Conservation (phyloP, 2,113 vertebrate species). For the Siniperca knerii region DNA sequence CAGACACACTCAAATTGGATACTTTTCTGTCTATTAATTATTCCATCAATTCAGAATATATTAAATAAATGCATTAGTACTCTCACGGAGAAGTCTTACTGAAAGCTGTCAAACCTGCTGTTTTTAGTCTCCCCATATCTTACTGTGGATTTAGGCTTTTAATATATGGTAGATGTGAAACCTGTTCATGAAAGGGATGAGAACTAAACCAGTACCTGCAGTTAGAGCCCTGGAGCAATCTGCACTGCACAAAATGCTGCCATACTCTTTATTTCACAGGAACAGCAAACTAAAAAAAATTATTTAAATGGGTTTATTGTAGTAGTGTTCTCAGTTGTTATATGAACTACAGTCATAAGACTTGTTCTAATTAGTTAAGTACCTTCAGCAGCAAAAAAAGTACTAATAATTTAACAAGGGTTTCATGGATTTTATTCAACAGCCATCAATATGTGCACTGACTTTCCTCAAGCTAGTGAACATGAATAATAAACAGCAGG, state of each 20-base stretch:
- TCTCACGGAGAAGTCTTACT: not conserved
- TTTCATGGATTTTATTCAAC: not conserved
- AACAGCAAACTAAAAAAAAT: not conserved
- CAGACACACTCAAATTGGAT: not conserved
- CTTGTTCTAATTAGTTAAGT: not conserved
- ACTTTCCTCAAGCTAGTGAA: not conserved
- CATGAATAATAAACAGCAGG: conserved; percentile 32
- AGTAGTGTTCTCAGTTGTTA: not conserved
- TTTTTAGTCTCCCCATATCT: not conserved
- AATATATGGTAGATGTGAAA: not conserved
- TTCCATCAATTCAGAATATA: conserved; percentile 3
- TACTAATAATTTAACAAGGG: not conserved
- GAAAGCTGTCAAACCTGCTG: not conserved
- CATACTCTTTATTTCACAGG: not conserved
- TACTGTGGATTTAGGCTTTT: not conserved
- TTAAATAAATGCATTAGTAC: not conserved
- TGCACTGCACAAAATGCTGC: not conserved
- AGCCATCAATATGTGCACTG: conserved; percentile 6
- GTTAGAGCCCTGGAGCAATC: not conserved
- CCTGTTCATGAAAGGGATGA: not conserved
- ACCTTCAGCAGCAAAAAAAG: not conserved
- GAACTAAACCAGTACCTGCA: not conserved
- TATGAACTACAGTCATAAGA: not conserved
- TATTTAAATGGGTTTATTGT: not conserved
- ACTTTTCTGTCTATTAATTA: not conserved